Conservation (phyloP, 2,888 invertebrate species). For the Rotaria sp. region DNA sequence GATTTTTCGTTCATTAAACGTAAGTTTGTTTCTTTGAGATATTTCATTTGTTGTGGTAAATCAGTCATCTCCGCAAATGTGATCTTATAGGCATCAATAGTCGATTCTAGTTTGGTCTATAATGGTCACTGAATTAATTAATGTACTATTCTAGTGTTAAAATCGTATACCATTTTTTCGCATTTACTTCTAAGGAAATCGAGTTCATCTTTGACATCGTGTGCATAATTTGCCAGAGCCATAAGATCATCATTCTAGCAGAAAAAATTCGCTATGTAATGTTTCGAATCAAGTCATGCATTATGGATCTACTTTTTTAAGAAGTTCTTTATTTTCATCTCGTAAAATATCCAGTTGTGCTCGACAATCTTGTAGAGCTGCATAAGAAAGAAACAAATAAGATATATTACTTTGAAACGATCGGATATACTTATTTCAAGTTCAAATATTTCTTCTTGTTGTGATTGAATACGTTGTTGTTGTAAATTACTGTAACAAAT, state of each 20-base stretch:
- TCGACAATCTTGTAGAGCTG: neutral
- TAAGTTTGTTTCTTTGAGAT: conserved; percentile 80
- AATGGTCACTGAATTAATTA: neutral
- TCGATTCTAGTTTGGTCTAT: conserved; percentile 65
- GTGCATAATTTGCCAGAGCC: conserved; percentile 72
- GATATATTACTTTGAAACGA: too few relatives aligned
- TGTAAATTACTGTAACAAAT: conserved; percentile 53
- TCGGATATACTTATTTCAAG: conserved; percentile 64
- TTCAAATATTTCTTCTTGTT: conserved; percentile 66
- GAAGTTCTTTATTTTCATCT: neutral
- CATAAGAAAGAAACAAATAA: neutral
- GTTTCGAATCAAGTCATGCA: neutral
- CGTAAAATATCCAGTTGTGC: neutral
- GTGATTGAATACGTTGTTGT: conserved; percentile 52
- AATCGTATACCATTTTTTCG: neutral
- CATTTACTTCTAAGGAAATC: too few relatives aligned
- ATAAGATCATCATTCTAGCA: conserved; percentile 68
- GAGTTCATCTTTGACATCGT: conserved; percentile 48
- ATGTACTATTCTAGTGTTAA: too few relatives aligned
- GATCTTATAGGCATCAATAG: conserved; percentile 80
- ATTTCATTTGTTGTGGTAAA: conserved; percentile 73
- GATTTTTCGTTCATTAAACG: conserved; percentile 78
- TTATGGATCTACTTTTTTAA: neutral
- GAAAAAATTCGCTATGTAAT: neutral
- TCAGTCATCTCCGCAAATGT: conserved; percentile 82